Evolutionary conservation across 1,140 invertebrate genomes (phyloP).

Genomic region (Drosophila sp.): DNA sequence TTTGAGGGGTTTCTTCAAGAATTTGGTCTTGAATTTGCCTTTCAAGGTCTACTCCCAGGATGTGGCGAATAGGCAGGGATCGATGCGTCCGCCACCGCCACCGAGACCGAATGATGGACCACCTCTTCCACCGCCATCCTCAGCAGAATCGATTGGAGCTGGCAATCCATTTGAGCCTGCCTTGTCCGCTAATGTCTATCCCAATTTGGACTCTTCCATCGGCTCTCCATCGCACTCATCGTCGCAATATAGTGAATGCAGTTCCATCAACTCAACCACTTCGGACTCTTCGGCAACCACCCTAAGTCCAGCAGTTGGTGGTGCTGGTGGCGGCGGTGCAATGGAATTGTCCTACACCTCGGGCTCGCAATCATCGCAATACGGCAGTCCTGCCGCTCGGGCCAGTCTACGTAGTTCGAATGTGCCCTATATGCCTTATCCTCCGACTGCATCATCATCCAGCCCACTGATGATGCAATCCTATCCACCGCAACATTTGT

Average conservation of each 20-base stretch:
- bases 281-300: conserved; percentile 74
- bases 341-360: conserved; percentile 72
- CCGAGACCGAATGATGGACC: conserved; percentile 63
- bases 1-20: conserved; percentile 79
- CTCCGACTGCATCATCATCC: conserved; percentile 39
- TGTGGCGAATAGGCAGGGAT: conserved; percentile 34
- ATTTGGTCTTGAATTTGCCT: conserved; percentile 74
- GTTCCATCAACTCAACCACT: conserved; percentile 73
- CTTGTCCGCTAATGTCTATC: conserved; percentile 52
- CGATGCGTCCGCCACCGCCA: conserved; percentile 52
- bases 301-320: conserved; percentile 67
- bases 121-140: conserved; percentile 29
- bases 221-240: conserved; percentile 76
- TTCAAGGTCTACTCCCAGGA: conserved; percentile 76
- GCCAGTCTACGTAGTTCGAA: conserved; percentile 67
- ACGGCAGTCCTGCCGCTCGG: conserved; percentile 65
- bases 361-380: conserved; percentile 72
- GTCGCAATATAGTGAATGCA: conserved; percentile 74
- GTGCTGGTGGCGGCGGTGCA: conserved; percentile 42
- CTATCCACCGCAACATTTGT: conserved; percentile 71
- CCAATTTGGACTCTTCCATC: conserved; percentile 71
- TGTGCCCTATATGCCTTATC: conserved; percentile 74
- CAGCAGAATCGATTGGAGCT: conserved; percentile 36
- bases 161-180: conserved; percentile 70
- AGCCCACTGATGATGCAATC: conserved; percentile 72